A percentile compares a stretch with the other conserved stretches of the same genome.
phyloP scores from a whole-genome alignment of 1,140 invertebrate species.

The Ceratoteleas bidentatus region DNA sequence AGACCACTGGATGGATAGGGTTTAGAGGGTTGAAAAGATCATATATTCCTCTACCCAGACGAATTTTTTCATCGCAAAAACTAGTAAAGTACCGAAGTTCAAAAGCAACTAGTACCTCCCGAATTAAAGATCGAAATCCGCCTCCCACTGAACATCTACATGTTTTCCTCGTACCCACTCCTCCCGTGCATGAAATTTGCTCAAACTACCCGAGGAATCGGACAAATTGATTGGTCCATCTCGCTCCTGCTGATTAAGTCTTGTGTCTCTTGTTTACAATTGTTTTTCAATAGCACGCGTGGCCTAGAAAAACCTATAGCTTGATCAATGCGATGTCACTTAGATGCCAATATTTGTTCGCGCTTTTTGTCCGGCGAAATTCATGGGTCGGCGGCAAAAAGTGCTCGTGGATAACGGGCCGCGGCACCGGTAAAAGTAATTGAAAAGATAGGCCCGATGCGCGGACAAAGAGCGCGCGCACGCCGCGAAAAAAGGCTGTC shows the following conservation, averaged over 20 bases:
- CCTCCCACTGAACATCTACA: too few species aligned
- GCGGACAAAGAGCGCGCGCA: conserved; percentile 36
- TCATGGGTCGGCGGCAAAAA: conserved; percentile 15
- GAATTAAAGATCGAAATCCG: too few species aligned
- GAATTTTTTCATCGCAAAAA: too few species aligned
- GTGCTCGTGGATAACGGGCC: conserved; percentile 28
- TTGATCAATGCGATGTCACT: conserved; percentile 34
- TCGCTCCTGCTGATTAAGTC: not conserved
- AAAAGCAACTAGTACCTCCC: too few species aligned
- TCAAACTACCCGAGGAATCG: too few species aligned
- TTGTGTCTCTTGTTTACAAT: conserved; percentile 6
- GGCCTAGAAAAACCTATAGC: conserved; percentile 25
- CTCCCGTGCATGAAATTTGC: too few species aligned
- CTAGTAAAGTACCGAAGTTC: too few species aligned
- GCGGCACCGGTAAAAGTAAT: conserved; percentile 42
- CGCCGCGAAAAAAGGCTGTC: conserved; percentile 40
- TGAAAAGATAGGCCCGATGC: conserved; percentile 40
- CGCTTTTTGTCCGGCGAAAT: conserved; percentile 26
- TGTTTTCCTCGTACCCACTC: too few species aligned
- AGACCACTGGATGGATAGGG: too few species aligned
- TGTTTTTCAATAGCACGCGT: not conserved
- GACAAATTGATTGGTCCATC: too few species aligned
- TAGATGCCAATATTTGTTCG: conserved; percentile 31
- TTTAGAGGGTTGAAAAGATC: too few species aligned
- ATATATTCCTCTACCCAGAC: too few species aligned